Base-by-base conservation (phyloP, 2,113 vertebrate genomes). In the Morone chrysops region DNA sequence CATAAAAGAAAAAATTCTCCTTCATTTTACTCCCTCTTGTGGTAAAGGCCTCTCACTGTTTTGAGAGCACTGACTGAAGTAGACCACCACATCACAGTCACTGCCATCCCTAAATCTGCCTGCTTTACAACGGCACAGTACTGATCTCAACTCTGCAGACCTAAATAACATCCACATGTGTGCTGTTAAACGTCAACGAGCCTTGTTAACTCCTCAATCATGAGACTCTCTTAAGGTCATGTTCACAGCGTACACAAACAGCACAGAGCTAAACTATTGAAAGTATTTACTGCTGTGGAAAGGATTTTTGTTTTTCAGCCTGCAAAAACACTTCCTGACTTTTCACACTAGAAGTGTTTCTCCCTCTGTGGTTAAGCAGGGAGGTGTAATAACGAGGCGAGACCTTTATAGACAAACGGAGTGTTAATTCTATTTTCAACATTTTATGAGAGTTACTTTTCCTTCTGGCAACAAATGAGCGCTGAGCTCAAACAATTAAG, bases 361-460 rank as follows among this genome's bases (percentile, higher is more conserved):
- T 74, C 47, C 56, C 25, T 13, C 40, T 50, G 43, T 59, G 57
- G 22, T 50, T 62, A 43, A 76, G 68, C 31, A 50, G 83, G 72
- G 69, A 83, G 65, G 62, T 40, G 75, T 65, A 6, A 53, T 75
- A 75, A 67, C 6, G 43, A 87, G 76, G 77, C n/a, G 40, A 67
- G 77, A 80, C 75, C 57, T 80, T 91, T 81, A 82, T 38, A 50
- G 56, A 75, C 54, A 77, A 75, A 57, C 18, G 18, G 65, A 84
- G 72, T 76, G 75, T 83, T 89, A 86, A 88, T 89, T 86, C 62
- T 66, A 78, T 85, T 91, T 88, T 89, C 74, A 71, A 63, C 67
- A 81, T 63, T 87, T 84, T 53, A 69, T 76, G 36, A 86, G 70
- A 63, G 31, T 54, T 73, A 56, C 56, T 80, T 84, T 85, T 84